A percentile compares a stretch with the other conserved stretches of the same genome.
phyloP scores from a whole-genome alignment of 2,113 vertebrate genomes.

The Emydura subglobosa region DNA sequence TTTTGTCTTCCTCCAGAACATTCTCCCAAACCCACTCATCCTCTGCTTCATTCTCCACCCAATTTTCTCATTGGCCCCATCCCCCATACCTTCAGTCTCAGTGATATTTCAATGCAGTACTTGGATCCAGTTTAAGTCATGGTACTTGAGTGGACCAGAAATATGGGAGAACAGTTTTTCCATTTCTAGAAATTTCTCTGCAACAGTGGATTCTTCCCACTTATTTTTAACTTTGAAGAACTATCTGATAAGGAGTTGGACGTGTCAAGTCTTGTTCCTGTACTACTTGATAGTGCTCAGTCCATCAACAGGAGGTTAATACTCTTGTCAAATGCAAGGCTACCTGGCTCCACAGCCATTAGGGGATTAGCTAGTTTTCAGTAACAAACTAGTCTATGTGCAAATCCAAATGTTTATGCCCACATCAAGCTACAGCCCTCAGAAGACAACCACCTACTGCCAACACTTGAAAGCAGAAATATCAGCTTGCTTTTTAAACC shows the following conservation, averaged over 20 bases:
- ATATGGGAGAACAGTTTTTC: too few species aligned
- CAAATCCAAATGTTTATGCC: conserved; percentile 29
- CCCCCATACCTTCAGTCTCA: neutral
- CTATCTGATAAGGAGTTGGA: conserved; percentile 10
- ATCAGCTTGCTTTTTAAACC: conserved; percentile 66
- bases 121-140: conserved; percentile 20
- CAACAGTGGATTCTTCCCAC: neutral
- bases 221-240: conserved; percentile 16
- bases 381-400: neutral
- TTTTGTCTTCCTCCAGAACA: neutral
- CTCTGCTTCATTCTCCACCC: neutral
- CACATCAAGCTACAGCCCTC: neutral
- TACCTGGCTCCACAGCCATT: neutral
- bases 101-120: neutral
- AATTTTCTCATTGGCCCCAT: fast-evolving
- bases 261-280: conserved; percentile 1
- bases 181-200: neutral
- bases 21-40: neutral
- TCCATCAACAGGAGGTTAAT: neutral
- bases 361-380: neutral
- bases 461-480: conserved; percentile 51
- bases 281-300: neutral
- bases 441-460: conserved; percentile 26
- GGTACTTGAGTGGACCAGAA: neutral
- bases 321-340: neutral